A percentile compares a stretch with the other conserved stretches of the same genome.
phyloP scores from a whole-genome alignment of 2,113 vertebrate species.

The Pterocles gutturalis region DNA sequence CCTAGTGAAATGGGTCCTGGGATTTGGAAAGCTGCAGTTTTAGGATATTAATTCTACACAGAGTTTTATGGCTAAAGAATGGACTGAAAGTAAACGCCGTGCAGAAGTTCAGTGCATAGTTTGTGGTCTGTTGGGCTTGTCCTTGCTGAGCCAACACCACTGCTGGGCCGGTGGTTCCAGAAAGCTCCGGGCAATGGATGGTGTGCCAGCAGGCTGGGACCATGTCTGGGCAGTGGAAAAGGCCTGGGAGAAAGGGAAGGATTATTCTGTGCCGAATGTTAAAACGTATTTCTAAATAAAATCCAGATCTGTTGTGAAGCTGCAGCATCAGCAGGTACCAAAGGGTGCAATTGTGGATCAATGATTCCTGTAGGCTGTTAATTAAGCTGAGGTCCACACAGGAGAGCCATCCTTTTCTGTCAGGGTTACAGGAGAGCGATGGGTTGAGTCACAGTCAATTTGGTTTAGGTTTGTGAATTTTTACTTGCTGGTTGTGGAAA shows the following conservation, averaged over 20 bases:
- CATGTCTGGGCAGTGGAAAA: fast-evolving
- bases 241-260: neutral
- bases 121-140: neutral
- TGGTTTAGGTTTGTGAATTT: neutral
- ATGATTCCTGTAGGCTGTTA: neutral
- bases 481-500: neutral
- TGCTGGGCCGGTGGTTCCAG: neutral
- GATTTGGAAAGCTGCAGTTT: neutral
- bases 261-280: neutral
- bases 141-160: fast-evolving
- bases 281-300: neutral
- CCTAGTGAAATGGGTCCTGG: neutral
- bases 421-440: neutral
- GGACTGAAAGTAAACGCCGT: neutral
- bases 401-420: neutral
- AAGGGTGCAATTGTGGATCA: neutral
- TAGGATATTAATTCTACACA: neutral
- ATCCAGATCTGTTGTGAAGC: neutral
- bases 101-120: fast-evolving
- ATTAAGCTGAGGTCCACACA: neutral
- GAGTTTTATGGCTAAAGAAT: neutral
- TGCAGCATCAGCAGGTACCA: neutral
- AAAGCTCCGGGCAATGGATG: fast-evolving
- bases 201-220: neutral
- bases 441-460: neutral